phyloP scores from a whole-genome alignment of 2,797 vertebrate species.

The Chiroxiphia lanceolata region DNA sequence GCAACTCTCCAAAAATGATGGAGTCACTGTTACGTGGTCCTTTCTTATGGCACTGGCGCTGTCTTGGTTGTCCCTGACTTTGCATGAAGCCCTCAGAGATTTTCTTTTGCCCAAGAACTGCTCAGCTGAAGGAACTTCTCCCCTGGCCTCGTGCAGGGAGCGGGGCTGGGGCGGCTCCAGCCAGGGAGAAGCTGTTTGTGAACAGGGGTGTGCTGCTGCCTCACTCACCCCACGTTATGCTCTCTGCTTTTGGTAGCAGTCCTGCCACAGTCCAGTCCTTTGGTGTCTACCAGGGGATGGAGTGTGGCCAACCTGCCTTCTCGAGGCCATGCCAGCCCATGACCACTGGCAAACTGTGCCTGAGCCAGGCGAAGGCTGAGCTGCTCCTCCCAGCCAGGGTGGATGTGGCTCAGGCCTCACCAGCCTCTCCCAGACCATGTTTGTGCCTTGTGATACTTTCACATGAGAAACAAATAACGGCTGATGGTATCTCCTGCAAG shows the following conservation, averaged over 20 bases:
- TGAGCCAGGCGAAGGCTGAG: background rate
- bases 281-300: background rate
- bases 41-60: background rate
- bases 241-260: background rate
- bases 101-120: background rate
- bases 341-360: rapidly evolving
- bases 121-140: background rate
- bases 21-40: rapidly evolving
- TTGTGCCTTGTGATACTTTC: constrained; percentile 44
- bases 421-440: background rate
- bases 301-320: background rate
- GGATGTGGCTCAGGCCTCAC: background rate
- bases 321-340: background rate
- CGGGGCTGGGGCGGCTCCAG: background rate
- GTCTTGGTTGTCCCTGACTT: background rate
- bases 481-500: constrained; percentile 51
- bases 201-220: background rate
- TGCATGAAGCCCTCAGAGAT: background rate
- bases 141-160: background rate
- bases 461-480: constrained; percentile 67
- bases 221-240: background rate
- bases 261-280: background rate
- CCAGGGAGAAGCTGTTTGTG: background rate
- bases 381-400: background rate
- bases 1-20: rapidly evolving